Conservation (phyloP, 2,113 vertebrate genomes). For the Gadus chalcogrammus region DNA sequence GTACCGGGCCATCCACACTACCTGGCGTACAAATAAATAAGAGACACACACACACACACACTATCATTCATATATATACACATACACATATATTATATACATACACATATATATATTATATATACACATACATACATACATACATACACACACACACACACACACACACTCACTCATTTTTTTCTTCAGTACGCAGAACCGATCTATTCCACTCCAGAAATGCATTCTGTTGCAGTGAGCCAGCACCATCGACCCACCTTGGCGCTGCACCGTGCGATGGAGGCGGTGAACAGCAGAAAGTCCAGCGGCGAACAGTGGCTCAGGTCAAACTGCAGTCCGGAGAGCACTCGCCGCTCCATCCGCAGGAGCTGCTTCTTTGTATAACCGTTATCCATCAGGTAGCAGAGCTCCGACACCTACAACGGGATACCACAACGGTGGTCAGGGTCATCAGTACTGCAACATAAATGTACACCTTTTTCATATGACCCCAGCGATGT, state of each 20-base stretch:
- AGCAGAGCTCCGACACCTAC: slow-evolving; percentile 81
- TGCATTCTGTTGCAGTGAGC: neutral
- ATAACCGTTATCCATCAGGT: slow-evolving; percentile 81
- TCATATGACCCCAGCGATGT: too few relatives aligned
- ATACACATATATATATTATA: too few relatives aligned
- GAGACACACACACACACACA: too few relatives aligned
- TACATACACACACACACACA: too few relatives aligned
- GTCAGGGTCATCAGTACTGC: neutral
- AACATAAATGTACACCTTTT: neutral
- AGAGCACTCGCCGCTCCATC: slow-evolving; percentile 79
- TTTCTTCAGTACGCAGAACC: neutral
- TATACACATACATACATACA: neutral
- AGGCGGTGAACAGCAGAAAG: slow-evolving; percentile 73
- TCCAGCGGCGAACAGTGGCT: slow-evolving; percentile 74
- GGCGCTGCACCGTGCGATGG: slow-evolving; percentile 66
- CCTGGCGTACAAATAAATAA: slow-evolving; percentile 47
- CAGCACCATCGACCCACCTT: slow-evolving; percentile 53
- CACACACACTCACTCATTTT: too few relatives aligned
- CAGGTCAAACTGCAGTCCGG: slow-evolving; percentile 75
- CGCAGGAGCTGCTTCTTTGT: slow-evolving; percentile 74
- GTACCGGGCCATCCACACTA: slow-evolving; percentile 77
- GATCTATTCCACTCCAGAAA: neutral
- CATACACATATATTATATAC: too few relatives aligned
- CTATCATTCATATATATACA: too few relatives aligned
- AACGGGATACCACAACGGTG: neutral